Evolutionary conservation across 2,888 invertebrate genomes (phyloP).

Genomic region (Galerucella calmariensis): DNA sequence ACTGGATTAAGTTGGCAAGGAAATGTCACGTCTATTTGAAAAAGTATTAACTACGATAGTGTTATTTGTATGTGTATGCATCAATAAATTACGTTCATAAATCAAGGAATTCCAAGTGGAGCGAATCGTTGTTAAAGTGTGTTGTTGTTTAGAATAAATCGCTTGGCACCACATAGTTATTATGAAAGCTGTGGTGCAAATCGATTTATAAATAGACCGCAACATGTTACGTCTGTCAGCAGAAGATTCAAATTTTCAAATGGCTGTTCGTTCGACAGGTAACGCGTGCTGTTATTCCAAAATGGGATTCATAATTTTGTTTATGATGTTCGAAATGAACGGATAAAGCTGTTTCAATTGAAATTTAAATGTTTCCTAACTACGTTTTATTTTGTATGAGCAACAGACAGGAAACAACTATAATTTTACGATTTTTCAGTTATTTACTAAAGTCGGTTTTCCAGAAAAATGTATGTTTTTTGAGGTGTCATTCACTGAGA

Average conservation of each 20-base stretch:
- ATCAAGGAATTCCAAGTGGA: too few species aligned
- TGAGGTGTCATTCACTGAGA: too few species aligned
- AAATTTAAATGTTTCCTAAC: neutral
- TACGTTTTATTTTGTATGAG: neutral
- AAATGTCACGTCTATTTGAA: too few species aligned
- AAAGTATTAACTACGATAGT: too few species aligned
- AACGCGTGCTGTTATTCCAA: neutral
- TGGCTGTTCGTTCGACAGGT: neutral
- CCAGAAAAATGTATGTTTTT: too few species aligned
- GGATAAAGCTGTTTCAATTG: neutral
- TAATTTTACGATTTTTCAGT: too few species aligned
- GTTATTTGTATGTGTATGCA: too few species aligned
- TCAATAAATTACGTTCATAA: too few species aligned
- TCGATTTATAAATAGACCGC: slow-evolving; percentile 47
- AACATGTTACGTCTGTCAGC: slow-evolving; percentile 19
- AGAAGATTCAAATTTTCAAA: neutral
- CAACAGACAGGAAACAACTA: too few species aligned
- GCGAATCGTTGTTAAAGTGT: neutral
- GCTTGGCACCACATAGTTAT: slow-evolving; percentile 47
- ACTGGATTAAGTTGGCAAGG: too few species aligned
- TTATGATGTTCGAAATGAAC: neutral
- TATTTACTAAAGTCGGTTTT: too few species aligned
- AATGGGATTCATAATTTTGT: neutral
- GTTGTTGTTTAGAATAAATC: slow-evolving; percentile 47
- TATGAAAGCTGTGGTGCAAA: slow-evolving; percentile 44